These are phyloP conservation scores for Spongilla lacustris DNA, from an alignment of 37 sponge, comb jelly and placozoan genomes.

Conservation along the genomic window DNA sequence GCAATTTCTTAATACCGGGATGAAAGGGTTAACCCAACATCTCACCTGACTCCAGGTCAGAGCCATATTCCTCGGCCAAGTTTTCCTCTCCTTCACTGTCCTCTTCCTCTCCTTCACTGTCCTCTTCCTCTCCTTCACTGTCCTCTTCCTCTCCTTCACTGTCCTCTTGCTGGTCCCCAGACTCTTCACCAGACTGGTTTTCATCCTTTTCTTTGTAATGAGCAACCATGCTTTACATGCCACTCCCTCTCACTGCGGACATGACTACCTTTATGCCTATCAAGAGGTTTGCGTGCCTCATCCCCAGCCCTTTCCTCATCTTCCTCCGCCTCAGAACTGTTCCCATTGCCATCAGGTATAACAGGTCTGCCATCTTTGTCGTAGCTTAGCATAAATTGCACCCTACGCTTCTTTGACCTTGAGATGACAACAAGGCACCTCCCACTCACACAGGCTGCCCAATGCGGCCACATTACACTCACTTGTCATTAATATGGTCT, in stretches of 20 bases:
- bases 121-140: constrained; percentile 6
- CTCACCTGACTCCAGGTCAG: constrained; percentile 55
- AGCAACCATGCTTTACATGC: not conserved
- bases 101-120: constrained; percentile 24
- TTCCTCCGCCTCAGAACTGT: not conserved
- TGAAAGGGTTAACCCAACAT: not conserved
- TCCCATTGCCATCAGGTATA: constrained; percentile 18
- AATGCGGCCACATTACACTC: not conserved
- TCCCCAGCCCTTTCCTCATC: not conserved
- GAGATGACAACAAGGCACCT: too few relatives aligned
- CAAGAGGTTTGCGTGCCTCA: not conserved
- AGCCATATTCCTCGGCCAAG: constrained; percentile 43
- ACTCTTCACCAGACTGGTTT: not conserved
- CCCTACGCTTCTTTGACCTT: not conserved
- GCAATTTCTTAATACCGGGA: not conserved
- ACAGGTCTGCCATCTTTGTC: constrained; percentile 73
- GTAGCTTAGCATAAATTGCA: not conserved
- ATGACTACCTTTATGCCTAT: not conserved
- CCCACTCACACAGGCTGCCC: too few relatives aligned
- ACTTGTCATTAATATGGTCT: not conserved
- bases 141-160: constrained; percentile 17
- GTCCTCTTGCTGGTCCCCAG: not conserved
- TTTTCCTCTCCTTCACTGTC: constrained; percentile 37
- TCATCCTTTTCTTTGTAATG: not conserved
- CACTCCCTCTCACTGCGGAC: not conserved